Conservation (phyloP, 2,797 vertebrate species). For the Clarias pachynema region DNA sequence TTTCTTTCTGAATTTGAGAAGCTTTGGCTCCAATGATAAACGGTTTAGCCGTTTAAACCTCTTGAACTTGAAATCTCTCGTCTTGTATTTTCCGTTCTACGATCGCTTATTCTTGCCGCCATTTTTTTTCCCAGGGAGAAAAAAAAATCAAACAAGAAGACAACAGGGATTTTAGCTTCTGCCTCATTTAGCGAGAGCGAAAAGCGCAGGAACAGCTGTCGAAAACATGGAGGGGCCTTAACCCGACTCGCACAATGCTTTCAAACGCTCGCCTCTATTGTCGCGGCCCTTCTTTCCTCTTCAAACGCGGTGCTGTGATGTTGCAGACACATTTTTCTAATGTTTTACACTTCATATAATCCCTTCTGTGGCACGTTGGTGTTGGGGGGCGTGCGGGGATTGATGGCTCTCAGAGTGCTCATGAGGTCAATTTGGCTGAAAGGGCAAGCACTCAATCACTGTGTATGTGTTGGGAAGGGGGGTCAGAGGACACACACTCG, state of each 20-base stretch:
- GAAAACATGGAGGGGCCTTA: conserved; percentile 82
- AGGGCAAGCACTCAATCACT: conserved; percentile 81
- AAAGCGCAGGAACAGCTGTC: conserved; percentile 94
- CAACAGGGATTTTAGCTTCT: conserved; percentile 84
- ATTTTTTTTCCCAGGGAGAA: conserved; percentile 33
- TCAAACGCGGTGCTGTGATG: conserved; percentile 84
- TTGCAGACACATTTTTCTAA: conserved; percentile 85
- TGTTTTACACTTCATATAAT: conserved; percentile 99
- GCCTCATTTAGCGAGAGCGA: conserved; percentile 85
- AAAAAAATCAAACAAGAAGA: conserved; percentile 44
- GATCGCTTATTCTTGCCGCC: not conserved
- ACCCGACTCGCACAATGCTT: conserved; percentile 75
- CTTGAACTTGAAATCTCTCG: not conserved
- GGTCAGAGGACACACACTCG: conserved; percentile 35
- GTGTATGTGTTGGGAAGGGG: not conserved
- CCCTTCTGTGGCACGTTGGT: conserved; percentile 79
- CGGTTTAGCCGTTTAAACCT: not conserved
- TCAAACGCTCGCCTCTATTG: conserved; percentile 85
- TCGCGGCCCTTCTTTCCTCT: conserved; percentile 75
- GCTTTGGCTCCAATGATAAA: not conserved
- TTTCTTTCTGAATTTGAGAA: not conserved
- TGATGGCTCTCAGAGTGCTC: conserved; percentile 77
- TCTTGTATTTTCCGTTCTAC: not conserved
- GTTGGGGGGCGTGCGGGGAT: conserved; percentile 80
- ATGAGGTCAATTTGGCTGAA: conserved; percentile 79